Base-by-base conservation (phyloP, 2,888 invertebrate species). In the Drosophila atroscutellata region DNA sequence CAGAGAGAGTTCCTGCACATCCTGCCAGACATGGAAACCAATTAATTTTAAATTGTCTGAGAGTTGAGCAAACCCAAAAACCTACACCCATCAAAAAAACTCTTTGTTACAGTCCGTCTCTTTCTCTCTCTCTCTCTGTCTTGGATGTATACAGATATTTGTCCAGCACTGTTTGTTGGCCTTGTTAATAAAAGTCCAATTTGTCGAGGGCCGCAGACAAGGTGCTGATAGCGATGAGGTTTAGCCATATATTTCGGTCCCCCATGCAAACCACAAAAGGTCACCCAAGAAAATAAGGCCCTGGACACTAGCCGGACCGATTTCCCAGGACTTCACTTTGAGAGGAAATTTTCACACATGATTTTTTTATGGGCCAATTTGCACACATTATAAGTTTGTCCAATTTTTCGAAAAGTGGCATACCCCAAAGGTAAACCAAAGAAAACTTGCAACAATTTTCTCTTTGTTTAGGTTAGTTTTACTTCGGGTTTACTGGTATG, bases 1-100 rank as follows among this genome's bases (percentile, higher is more conserved):
- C 56, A 32, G 45, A 52, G 45, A 56, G 50, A 56, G 45, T 47
- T 57, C 62, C 24, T 73, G 64, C 69, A 75, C 75, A 79, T 74
- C 71, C 75, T 66, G 68, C 45, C 77, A 74, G 88, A 80, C 86
- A 86, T 83, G 75, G 88, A 83, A 87, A 88, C 83, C 88, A 87
- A 87, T 87, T 87, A 87, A 86, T 87, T 87, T 87, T 85, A 88
- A 87, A 86, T 86, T 88, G 88, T 88, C 77, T 75, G 67, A 78
- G 78, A 72, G 75, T 65, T 72, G 75, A 77, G 77, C 68, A 75
- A 78, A 65, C 71, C 78, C 71, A 36, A 77, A 77, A 78, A 72
- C 67, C 77, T 36, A 71, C 45, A 56, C 20, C 28, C 39, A 67
- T 18, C 47, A 63, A 72, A 45, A 59, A 56, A 63, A 55, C 13